Conservation (phyloP, 1,140 invertebrate genomes). For the Tetragonula clypearis region DNA sequence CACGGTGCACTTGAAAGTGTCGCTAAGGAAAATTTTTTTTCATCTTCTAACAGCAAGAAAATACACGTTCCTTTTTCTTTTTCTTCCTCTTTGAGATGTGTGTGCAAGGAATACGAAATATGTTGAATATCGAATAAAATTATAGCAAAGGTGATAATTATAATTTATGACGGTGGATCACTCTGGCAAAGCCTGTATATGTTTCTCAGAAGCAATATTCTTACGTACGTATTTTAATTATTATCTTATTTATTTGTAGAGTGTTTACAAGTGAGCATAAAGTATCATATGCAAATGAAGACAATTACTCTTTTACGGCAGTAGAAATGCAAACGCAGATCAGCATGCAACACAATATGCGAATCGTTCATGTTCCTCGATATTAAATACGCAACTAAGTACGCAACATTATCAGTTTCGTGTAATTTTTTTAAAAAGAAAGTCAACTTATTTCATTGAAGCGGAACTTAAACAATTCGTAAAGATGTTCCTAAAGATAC, state of each 20-base stretch:
- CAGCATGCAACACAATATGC: conserved; percentile 55
- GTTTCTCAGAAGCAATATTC: conserved; percentile 66
- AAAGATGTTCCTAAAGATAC: not conserved
- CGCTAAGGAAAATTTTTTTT: not conserved
- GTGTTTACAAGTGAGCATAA: conserved; percentile 54
- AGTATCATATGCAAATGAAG: conserved; percentile 39
- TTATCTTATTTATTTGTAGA: conserved; percentile 11
- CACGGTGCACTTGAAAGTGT: conserved; percentile 54
- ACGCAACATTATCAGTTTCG: not conserved
- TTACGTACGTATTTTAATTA: conserved; percentile 25
- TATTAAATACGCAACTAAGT: too few species aligned
- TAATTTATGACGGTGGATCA: conserved; percentile 10
- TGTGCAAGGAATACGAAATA: conserved; percentile 2
- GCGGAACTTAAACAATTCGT: conserved; percentile 44
- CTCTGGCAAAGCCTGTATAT: conserved; percentile 79
- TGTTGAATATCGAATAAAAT: conserved; percentile 13
- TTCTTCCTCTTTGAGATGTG: not conserved
- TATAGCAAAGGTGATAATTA: conserved; percentile 19
- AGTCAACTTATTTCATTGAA: not conserved
- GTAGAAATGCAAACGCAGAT: conserved; percentile 58
- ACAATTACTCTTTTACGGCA: conserved; percentile 44
- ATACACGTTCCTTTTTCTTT: not conserved
- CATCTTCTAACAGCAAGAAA: not conserved
- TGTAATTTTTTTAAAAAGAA: rapidly evolving
- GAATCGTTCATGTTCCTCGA: conserved; percentile 26